Percentiles rank a stretch among this genome's conserved stretches.
Evolutionary conservation across 2,888 invertebrate species (phyloP).

Genomic region (Fabriciana adippe): DNA sequence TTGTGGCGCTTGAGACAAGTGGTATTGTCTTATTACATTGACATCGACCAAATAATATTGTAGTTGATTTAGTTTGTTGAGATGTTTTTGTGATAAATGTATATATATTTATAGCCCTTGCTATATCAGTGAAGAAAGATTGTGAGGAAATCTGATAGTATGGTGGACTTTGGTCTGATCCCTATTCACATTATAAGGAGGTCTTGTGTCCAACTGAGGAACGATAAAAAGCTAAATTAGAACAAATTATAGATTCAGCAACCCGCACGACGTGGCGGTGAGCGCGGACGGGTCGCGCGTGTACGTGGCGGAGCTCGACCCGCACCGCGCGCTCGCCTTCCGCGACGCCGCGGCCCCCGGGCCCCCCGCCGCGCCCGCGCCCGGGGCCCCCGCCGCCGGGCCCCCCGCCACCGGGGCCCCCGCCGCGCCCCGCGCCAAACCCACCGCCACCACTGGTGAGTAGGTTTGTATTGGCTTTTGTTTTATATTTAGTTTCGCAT

Average conservation of each 20-base stretch:
- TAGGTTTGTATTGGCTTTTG: constrained; percentile 39
- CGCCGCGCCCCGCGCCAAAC: constrained; percentile 57
- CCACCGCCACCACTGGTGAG: constrained; percentile 75
- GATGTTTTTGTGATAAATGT: too few relatives aligned
- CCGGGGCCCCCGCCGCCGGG: constrained; percentile 54
- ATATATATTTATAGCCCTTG: too few relatives aligned
- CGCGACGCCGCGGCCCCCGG: constrained; percentile 68
- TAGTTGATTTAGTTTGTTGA: too few relatives aligned
- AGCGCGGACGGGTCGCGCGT: constrained; percentile 84
- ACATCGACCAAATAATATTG: too few relatives aligned
- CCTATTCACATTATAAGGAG: too few relatives aligned
- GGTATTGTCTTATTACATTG: too few relatives aligned
- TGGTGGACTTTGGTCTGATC: too few relatives aligned
- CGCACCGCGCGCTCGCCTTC: constrained; percentile 82
- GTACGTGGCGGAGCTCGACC: constrained; percentile 90
- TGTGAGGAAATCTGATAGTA: too few relatives aligned
- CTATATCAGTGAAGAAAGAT: too few relatives aligned
- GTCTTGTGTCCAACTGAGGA: too few relatives aligned
- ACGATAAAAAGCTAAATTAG: too few relatives aligned
- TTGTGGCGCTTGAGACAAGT: too few relatives aligned
- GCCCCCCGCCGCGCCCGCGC: constrained; percentile 62
- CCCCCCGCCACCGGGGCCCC: constrained; percentile 45
- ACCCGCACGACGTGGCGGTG: constrained; percentile 92
- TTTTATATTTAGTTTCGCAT: neutral
- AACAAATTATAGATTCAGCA: constrained; percentile 71